phyloP scores from a whole-genome alignment of 2,888 invertebrate species.

The Drosophila dives region DNA sequence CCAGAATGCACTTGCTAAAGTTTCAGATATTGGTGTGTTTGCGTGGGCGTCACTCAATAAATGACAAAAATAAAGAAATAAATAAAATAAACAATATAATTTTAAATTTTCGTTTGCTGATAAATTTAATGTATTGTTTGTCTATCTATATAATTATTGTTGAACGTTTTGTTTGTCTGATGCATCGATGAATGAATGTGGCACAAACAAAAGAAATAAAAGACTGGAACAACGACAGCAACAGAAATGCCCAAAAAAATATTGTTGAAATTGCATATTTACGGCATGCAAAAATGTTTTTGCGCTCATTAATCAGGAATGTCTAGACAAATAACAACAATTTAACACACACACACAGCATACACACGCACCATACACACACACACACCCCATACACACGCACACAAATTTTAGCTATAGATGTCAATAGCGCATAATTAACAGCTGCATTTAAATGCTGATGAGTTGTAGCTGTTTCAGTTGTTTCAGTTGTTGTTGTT shows the following conservation, averaged over 20 bases:
- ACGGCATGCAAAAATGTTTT: constrained; percentile 18
- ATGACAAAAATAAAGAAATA: background rate
- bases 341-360: constrained; percentile 18
- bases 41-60: constrained; percentile 3
- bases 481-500: constrained; percentile 21
- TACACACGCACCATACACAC: background rate
- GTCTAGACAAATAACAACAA: constrained; percentile 71
- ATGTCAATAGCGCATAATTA: constrained; percentile 45
- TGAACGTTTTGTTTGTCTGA: constrained; percentile 49
- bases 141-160: constrained; percentile 17
- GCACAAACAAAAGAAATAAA: constrained; percentile 34
- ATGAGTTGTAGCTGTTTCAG: constrained; percentile 31
- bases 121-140: constrained; percentile 4
- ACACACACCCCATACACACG: background rate
- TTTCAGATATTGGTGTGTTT: constrained; percentile 12
- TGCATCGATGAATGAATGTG: constrained; percentile 63
- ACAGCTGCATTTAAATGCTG: constrained; percentile 39
- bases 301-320: constrained; percentile 60
- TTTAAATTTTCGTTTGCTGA: constrained; percentile 12
- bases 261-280: constrained; percentile 34
- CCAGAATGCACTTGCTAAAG: constrained; percentile 49
- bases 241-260: constrained; percentile 26
- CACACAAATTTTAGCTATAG: constrained; percentile 26
- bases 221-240: constrained; percentile 39
- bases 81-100: background rate